Evolutionary conservation across 2,797 vertebrate species (phyloP), one percentile per base, ranked within the genome.

Genomic region (Chanos chanos): DNA sequence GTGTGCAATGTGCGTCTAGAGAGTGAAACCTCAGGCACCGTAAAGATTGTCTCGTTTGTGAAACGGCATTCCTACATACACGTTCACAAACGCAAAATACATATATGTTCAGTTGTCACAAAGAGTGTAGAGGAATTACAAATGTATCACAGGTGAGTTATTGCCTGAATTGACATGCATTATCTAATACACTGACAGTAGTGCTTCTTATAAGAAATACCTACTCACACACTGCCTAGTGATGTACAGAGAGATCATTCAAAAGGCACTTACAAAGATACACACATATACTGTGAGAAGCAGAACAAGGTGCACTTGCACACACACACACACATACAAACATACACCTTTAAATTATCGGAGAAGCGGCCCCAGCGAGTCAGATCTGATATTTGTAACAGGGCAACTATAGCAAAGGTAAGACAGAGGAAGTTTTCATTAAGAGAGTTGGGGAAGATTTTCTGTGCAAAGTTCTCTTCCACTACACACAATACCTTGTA

Each of bases 401-500:
- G 28, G 4, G 8, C 31, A 54, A n/a, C 53, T 31, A 45, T 61
- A 49, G 25, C 41, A 33, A 63, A 53, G 10, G 30, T 40, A 33
- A 58, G 74, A 77, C 76, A 77, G 74, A 66, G 67, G 66, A 68
- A 67, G 5, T 36, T 59, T 55, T 77, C 64, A 53, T 77, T 75
- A 72, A 78, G 65, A 75, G 22, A 56, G 71, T 71, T 45, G 57
- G 68, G 82, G 77, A 78, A 77, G 62, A 73, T 76, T 81, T 68
- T 76, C 75, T 89, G 88, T 90, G 87, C 86, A 89, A 87, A 67
- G 67, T 73, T 79, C 63, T 75, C 69, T 74, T 64, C 48, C 27
- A 77, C 79, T 72, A 74, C 74, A 70, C 68, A 75, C 76, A 73
- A 76, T 76, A 71, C 76, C 64, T 15, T 58, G 49, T 68, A 80